Conservation (phyloP, 2,797 vertebrate species). For the Tympanoctomys barrerae region DNA sequence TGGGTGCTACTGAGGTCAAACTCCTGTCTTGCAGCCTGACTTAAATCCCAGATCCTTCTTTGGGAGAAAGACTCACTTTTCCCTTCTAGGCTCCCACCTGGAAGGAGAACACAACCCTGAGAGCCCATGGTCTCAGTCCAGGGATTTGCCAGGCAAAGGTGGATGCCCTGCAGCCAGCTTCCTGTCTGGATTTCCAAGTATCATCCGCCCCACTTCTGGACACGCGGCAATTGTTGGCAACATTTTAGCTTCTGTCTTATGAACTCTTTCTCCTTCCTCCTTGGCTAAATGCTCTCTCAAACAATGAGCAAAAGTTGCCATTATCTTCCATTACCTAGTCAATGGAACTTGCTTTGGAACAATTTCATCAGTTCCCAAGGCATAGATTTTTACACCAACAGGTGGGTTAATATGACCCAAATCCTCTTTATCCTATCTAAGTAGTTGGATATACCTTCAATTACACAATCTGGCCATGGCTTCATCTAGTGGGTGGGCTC, state of each 20-base stretch:
- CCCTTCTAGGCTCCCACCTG: background rate
- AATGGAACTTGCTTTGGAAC: background rate
- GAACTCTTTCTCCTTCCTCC: background rate
- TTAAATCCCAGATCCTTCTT: background rate
- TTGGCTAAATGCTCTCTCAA: background rate
- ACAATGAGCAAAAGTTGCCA: background rate
- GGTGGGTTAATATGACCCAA: background rate
- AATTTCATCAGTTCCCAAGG: background rate
- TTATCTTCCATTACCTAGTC: background rate
- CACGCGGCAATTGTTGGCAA: background rate
- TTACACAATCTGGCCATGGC: background rate
- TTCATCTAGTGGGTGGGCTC: background rate
- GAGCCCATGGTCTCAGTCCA: background rate
- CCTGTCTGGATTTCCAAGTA: slow-evolving; percentile 51
- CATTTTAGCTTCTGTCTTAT: background rate
- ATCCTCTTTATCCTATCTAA: background rate
- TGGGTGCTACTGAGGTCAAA: background rate
- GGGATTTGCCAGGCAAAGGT: background rate
- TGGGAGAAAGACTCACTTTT: background rate
- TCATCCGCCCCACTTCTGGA: background rate
- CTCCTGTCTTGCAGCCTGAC: background rate
- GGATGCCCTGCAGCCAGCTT: slow-evolving; percentile 24
- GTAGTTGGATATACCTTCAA: background rate
- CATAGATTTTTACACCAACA: background rate
- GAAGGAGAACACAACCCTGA: background rate